Evolutionary conservation across 1,140 invertebrate species (phyloP), one percentile per base, ranked within the genome.

Genomic region (Sogatella furcifera): DNA sequence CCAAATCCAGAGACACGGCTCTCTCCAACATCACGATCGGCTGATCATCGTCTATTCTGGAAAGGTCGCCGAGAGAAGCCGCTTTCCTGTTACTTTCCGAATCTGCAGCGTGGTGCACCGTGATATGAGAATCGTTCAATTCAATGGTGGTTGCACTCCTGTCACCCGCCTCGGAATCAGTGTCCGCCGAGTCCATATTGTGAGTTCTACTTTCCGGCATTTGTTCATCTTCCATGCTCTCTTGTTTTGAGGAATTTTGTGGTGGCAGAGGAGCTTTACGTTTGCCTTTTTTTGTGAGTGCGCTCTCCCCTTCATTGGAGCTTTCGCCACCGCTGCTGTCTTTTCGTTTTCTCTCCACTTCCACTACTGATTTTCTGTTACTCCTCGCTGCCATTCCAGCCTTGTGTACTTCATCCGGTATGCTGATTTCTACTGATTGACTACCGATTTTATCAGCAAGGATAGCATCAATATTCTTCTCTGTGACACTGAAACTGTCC

Each of bases 1-100:
- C 84, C 69, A 91, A 84, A 62, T 91, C 89, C 11, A 91, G 71
- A 64, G 88, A 91, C 67, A 90, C 86, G 0, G 89, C 88, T 62
- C 89, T 78, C 73, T 91, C 88, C 19, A 91, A 71, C 21, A 82
- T 85, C 34, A 78, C 75, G n/a, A 69, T 71, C 49, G 64, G 69
- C 2, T 73, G 64, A 1, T 77, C 76, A 66, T 80, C 84, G 4
- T 79, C 74, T 62, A 89, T 82, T 69, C 83, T 84, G 0, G 87
- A 88, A 31, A 91, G 72, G 71, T 91, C 89, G 4, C 88, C 88
- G 2, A 90, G 74, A 57, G 88, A 90, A 0, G 86, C 84, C 2
- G 88, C 87, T 76, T 88, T 89, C 24, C 88, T 76, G 65, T 84
- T 84, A 63, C 82, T 80, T 61, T 85, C 82, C 58, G 77, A 71